These are phyloP conservation scores for Andrena trimmerana DNA, from an alignment of 2,888 invertebrate species.

Conservation along the genomic window DNA sequence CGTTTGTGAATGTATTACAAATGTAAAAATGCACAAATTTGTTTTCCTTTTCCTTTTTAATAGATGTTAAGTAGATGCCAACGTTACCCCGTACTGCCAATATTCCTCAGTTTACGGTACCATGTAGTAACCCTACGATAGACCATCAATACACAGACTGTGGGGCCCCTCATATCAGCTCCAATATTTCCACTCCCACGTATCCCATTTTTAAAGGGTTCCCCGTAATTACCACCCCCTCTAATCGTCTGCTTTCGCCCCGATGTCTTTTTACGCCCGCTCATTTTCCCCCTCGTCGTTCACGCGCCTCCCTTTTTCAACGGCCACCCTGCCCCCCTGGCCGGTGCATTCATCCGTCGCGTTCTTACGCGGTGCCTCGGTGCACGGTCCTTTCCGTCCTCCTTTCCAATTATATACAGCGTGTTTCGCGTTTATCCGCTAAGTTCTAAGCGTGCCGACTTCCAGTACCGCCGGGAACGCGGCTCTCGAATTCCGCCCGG, in stretches of 20 bases:
- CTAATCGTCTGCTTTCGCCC: slow-evolving; percentile 3
- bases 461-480: slow-evolving; percentile 57
- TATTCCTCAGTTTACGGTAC: too few species aligned
- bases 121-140: too few species aligned
- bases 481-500: slow-evolving; percentile 71
- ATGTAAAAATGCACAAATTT: too few species aligned
- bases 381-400: slow-evolving; percentile 38
- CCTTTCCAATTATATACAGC: slow-evolving; percentile 56
- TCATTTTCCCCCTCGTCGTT: slow-evolving; percentile 40
- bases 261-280: slow-evolving; percentile 38
- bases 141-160: neutral
- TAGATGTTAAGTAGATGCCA: too few species aligned
- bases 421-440: slow-evolving; percentile 70
- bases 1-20: too few species aligned
- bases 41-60: too few species aligned
- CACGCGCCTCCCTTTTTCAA: slow-evolving; percentile 39
- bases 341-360: slow-evolving; percentile 34
- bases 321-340: neutral
- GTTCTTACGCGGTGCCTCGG: slow-evolving; percentile 37
- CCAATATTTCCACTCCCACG: neutral
- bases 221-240: slow-evolving; percentile 37
- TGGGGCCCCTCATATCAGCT: neutral
- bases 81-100: too few species aligned
- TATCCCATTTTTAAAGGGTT: slow-evolving; percentile 3
- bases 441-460: slow-evolving; percentile 75